Conservation (phyloP, 2,113 vertebrate species). For the Hystrix brachyura region DNA sequence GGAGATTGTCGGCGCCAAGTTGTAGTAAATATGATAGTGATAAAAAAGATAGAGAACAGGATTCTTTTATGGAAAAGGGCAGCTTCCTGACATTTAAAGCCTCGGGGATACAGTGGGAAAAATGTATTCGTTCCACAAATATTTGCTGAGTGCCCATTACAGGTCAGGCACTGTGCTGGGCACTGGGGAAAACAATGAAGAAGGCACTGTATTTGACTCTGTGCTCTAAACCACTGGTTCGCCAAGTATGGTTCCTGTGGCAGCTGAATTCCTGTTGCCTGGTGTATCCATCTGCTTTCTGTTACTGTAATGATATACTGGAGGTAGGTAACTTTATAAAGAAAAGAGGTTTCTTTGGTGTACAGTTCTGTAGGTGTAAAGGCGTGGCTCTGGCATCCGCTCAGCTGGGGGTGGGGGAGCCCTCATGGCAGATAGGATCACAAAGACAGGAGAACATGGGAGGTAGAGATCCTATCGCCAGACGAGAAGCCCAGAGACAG, state of each 20-base stretch:
- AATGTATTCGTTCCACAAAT: constrained; percentile 60
- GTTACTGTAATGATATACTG: not conserved
- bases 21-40: constrained; percentile 85
- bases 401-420: not conserved
- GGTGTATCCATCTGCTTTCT: not conserved
- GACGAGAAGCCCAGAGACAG: not conserved
- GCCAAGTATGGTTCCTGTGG: not conserved
- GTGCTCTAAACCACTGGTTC: not conserved
- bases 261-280: not conserved
- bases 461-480: not conserved
- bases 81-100: constrained; percentile 68
- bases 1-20: constrained; percentile 71
- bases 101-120: constrained; percentile 51
- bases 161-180: not conserved
- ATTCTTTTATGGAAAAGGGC: constrained; percentile 63
- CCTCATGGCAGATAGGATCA: not conserved
- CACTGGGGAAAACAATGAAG: not conserved
- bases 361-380: not conserved
- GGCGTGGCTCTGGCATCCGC: not conserved
- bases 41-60: constrained; percentile 80
- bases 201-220: not conserved
- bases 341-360: not conserved
- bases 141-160: not conserved
- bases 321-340: not conserved
- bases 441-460: not conserved